phyloP scores from a whole-genome alignment of 2,888 invertebrate species.

The Serrognathus titanus region DNA sequence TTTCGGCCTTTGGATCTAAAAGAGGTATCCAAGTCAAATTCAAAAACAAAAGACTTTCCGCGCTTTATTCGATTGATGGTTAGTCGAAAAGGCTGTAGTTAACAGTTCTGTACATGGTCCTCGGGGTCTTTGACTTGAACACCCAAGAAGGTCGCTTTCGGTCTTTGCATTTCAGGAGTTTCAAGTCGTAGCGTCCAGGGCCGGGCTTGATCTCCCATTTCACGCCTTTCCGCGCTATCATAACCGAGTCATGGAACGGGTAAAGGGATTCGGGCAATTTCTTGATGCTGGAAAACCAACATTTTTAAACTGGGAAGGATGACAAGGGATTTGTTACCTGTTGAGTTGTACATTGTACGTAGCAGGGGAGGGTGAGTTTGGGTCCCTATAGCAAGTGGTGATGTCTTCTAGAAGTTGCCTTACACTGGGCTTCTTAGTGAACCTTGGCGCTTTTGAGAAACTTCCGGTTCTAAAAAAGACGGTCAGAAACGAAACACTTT shows the following conservation, averaged over 20 bases:
- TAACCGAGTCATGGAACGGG: conserved; percentile 37
- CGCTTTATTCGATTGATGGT: not conserved
- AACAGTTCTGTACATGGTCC: conserved; percentile 29
- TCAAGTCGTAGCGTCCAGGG: conserved; percentile 41
- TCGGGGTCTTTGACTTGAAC: conserved; percentile 35
- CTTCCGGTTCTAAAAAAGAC: conserved; percentile 32
- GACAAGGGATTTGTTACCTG: not conserved
- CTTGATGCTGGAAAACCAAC: conserved; percentile 13
- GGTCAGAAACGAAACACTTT: not conserved
- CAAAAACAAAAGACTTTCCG: too few species aligned
- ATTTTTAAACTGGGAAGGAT: not conserved
- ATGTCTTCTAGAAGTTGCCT: conserved; percentile 53
- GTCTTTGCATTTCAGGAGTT: conserved; percentile 28
- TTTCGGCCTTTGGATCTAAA: conserved; percentile 25
- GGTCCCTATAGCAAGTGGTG: conserved; percentile 50
- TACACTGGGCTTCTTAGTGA: conserved; percentile 45
- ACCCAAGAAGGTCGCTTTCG: conserved; percentile 35
- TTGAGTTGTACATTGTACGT: conserved; percentile 37
- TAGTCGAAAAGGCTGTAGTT: conserved; percentile 25
- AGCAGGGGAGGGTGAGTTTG: conserved; percentile 55
- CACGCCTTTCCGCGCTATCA: conserved; percentile 32
- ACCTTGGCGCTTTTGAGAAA: conserved; percentile 39
- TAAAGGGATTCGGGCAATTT: conserved; percentile 21
- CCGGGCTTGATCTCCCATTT: conserved; percentile 42
- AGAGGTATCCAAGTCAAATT: conserved; percentile 16